Base-by-base conservation (phyloP, 53 echinoderm and acorn worm genomes). In the Actinopyga echinites region DNA sequence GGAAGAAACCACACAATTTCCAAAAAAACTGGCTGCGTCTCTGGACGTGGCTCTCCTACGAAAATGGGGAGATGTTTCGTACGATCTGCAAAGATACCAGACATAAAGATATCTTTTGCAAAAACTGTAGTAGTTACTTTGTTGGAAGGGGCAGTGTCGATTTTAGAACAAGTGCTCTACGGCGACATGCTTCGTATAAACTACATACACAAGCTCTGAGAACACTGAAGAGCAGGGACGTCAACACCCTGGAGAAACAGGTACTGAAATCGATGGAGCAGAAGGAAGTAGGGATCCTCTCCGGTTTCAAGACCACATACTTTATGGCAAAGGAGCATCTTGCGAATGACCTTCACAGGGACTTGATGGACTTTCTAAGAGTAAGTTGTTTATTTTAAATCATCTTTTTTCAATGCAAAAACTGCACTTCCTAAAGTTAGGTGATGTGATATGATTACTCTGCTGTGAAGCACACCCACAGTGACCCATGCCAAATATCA, bases 41-140 rank as follows among this genome's bases (percentile, higher is more conserved):
- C 15, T 71, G 49, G 73, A 33, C 71, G 19, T 69, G 71, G 71
- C 71, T 69, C 11, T 37, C 36, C 10, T 69, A 69, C 37, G 71
- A 69, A 24, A 38, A 69, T 24, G 35, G 71, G 71, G 17, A 37
- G 71, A 33, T 69, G 35, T 69, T 69, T 38, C 35, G 71, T 19
- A 37, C 37, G 19, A 35, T 37, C 17, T 34, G 71, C 20, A 36
- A 40, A n/a, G 5, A 5, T 6, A 7, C 44, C 20, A 36, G 38
- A 21, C 38, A 22, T 36, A 12, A 6, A 20, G 38, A 71, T 38
- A 3, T 42, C 34, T 40, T n/a, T n/a, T n/a, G n/a, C n/a, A n/a
- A n/a, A n/a, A n/a, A n/a, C n/a, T n/a, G n/a, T n/a, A n/a, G n/a
- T n/a, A 10, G 30, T 10, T 10, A 9, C 11, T 67, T 67, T 21